Evolutionary conservation across 2,113 vertebrate genomes (phyloP).

Genomic region (Paratilapia polleni): DNA sequence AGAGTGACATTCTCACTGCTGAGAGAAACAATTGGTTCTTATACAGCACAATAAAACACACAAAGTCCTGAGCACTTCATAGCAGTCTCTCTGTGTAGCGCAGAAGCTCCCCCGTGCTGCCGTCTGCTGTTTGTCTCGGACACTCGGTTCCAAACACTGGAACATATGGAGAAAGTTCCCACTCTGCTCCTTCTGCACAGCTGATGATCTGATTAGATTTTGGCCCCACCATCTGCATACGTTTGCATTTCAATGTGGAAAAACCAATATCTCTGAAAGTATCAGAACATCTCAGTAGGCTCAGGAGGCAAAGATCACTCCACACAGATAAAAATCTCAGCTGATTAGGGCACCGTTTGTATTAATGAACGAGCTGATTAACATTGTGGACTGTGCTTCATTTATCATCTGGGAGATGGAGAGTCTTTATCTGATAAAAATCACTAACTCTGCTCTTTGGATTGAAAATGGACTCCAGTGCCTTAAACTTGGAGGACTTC

Average conservation of each 20-base stretch:
- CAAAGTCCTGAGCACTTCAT: not conserved
- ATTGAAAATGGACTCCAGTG: not conserved
- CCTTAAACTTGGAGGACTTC: not conserved
- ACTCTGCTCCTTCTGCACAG: not conserved
- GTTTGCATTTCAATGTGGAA: slow-evolving; percentile 48
- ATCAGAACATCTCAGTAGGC: slow-evolving; percentile 5
- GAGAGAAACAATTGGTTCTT: not conserved
- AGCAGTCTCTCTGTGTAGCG: not conserved
- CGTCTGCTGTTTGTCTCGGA: not conserved
- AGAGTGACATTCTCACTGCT: not conserved
- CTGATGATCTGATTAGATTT: slow-evolving; percentile 38
- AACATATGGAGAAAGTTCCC: slow-evolving; percentile 9
- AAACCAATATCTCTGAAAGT: slow-evolving; percentile 31
- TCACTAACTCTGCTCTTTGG: not conserved
- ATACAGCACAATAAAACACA: not conserved
- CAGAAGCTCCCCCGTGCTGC: not conserved
- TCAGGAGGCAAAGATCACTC: slow-evolving; percentile 16
- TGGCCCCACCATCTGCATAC: not conserved
- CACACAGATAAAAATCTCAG: slow-evolving; percentile 20
- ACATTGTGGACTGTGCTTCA: not conserved
- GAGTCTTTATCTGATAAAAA: not conserved
- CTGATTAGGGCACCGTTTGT: slow-evolving; percentile 18
- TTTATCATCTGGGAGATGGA: not conserved
- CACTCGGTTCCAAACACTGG: not conserved
- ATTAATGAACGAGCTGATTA: slow-evolving; percentile 39